These are phyloP conservation scores for Hylaea fasciaria DNA, from an alignment of 2,888 invertebrate genomes.

Conservation along the genomic window DNA sequence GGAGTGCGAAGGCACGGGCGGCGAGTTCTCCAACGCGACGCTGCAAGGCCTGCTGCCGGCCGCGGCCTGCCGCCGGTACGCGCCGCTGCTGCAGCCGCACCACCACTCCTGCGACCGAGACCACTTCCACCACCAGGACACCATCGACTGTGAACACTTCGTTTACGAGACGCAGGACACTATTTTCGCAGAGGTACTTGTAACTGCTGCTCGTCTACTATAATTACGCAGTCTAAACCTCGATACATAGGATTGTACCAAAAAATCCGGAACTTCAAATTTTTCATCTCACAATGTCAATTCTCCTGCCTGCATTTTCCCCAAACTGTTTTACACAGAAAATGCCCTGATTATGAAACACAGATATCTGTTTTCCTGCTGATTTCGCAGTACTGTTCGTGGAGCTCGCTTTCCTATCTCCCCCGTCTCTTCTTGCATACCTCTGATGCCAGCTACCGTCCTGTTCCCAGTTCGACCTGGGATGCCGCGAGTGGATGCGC, in stretches of 20 bases:
- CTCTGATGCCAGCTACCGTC: too few species aligned
- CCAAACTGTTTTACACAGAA: too few species aligned
- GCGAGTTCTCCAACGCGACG: slow-evolving; percentile 49
- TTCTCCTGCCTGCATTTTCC: too few species aligned
- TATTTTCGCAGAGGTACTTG: slow-evolving; percentile 76
- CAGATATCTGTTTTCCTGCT: too few species aligned
- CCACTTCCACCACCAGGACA: slow-evolving; percentile 56
- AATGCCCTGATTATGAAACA: too few species aligned
- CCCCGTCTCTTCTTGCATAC: neutral
- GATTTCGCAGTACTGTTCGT: too few species aligned
- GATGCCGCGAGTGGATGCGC: slow-evolving; percentile 89
- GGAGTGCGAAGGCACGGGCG: slow-evolving; percentile 77
- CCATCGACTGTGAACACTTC: slow-evolving; percentile 59
- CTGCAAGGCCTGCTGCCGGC: slow-evolving; percentile 55
- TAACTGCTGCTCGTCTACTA: too few species aligned
- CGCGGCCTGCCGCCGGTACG: slow-evolving; percentile 52
- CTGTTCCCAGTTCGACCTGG: slow-evolving; percentile 84
- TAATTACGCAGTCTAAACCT: too few species aligned
- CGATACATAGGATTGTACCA: too few species aligned
- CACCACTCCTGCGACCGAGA: slow-evolving; percentile 53
- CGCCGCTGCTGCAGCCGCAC: slow-evolving; percentile 50
- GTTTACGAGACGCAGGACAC: slow-evolving; percentile 66
- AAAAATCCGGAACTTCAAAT: too few species aligned
- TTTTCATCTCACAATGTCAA: too few species aligned
- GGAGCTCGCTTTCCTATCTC: too few species aligned